Conservation (phyloP, 2,888 invertebrate genomes). For the Dermolepida albohirtum region DNA sequence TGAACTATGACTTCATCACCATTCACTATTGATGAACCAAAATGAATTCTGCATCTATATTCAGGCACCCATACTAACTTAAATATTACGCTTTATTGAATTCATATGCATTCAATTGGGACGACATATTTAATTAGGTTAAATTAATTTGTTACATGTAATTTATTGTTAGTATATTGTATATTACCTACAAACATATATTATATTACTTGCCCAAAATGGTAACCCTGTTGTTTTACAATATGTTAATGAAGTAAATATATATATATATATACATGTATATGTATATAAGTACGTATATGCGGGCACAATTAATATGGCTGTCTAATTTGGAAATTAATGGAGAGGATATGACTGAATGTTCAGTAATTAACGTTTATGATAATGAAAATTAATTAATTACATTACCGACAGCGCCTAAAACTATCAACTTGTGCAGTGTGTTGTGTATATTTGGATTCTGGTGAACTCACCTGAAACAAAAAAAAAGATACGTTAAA, state of each 20-base stretch:
- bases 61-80: too few relatives aligned
- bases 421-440: constrained; percentile 1
- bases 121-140: too few relatives aligned
- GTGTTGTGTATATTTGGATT: constrained; percentile 6
- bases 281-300: neutral
- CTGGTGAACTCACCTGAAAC: constrained; percentile 26
- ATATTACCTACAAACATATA: too few relatives aligned
- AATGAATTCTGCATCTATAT: too few relatives aligned
- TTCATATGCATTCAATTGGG: too few relatives aligned
- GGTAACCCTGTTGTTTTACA: constrained; percentile 8
- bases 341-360: constrained; percentile 7
- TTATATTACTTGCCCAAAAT: neutral
- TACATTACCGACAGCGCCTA: constrained; percentile 18
- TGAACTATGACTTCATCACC: too few relatives aligned
- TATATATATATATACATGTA: neutral
- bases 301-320: constrained; percentile 12
- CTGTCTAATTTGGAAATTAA: constrained; percentile 29
- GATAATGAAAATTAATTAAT: constrained; percentile 26
- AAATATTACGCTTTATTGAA: too few relatives aligned
- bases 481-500: constrained; percentile 9
- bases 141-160: too few relatives aligned
- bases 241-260: constrained; percentile 15
- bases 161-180: too few relatives aligned
- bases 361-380: constrained; percentile 17
- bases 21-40: too few relatives aligned